A percentile compares a stretch with the other conserved stretches of the same genome.
Conservation (phyloP, 2,888 invertebrate genomes). For the Euzophera pinguis region DNA sequence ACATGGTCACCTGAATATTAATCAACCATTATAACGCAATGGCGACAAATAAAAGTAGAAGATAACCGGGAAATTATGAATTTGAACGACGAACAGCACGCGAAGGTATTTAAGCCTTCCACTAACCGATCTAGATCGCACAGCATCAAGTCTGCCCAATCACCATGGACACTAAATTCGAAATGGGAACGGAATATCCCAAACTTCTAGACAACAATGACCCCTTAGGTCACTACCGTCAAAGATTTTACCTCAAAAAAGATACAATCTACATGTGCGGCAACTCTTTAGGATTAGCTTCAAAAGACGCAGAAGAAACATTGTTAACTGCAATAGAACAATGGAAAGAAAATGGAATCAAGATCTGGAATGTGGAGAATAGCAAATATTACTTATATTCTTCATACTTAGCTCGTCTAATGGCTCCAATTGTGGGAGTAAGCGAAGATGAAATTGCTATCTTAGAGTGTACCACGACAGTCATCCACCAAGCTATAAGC, state of each 20-base stretch:
- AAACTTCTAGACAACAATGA: conserved; percentile 56
- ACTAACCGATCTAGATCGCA: not conserved
- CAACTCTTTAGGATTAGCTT: conserved; percentile 60
- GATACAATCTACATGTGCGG: conserved; percentile 60
- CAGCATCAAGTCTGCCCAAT: not conserved
- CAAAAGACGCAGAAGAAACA: conserved; percentile 52
- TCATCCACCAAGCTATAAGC: conserved; percentile 58
- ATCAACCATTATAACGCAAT: not conserved
- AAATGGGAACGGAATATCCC: conserved; percentile 44
- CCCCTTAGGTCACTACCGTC: conserved; percentile 45
- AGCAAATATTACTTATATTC: conserved; percentile 58
- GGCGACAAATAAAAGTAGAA: not conserved
- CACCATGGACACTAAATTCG: conserved; percentile 37
- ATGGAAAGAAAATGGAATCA: conserved; percentile 59
- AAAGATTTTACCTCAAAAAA: conserved; percentile 51
- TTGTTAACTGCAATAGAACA: conserved; percentile 36
- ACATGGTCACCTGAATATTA: not conserved
- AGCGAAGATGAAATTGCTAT: conserved; percentile 52
- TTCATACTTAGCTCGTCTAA: conserved; percentile 40
- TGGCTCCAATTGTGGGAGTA: conserved; percentile 57
- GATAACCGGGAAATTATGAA: conserved; percentile 2
- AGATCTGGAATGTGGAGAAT: conserved; percentile 50
- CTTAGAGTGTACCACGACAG: conserved; percentile 48
- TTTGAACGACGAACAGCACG: conserved; percentile 5
- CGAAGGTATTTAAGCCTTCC: not conserved